Evolutionary conservation across 1,140 invertebrate species (phyloP).

Genomic region (Ostrea denselamellosa): DNA sequence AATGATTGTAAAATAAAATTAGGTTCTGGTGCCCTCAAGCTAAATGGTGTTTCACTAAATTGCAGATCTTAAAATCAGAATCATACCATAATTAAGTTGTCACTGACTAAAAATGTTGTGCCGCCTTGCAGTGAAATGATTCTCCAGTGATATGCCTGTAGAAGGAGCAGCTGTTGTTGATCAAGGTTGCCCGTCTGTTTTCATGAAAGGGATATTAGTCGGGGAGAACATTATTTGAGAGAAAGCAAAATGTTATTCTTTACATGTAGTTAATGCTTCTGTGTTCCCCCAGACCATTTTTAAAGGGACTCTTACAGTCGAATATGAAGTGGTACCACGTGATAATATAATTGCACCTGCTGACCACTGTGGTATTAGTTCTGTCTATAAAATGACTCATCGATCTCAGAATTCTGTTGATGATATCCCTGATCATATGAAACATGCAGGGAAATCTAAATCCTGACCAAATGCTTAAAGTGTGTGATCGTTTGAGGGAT

Average conservation of each 20-base stretch:
- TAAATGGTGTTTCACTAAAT: not conserved
- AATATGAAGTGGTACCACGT: not conserved
- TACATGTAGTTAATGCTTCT: not conserved
- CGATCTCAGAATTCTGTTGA: no score
- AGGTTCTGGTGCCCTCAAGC: not conserved
- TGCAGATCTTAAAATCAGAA: not conserved
- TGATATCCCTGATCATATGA: not conserved
- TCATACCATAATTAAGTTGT: not conserved
- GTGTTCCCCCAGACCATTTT: not conserved
- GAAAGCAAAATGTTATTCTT: not conserved
- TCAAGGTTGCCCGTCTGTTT: not conserved
- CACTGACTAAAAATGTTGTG: conserved; percentile 37
- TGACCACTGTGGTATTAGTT: not conserved
- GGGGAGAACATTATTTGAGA: not conserved
- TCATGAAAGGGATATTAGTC: not conserved
- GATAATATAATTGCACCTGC: not conserved
- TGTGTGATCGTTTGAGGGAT: not conserved
- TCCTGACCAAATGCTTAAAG: conserved; percentile 17
- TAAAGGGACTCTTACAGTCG: not conserved
- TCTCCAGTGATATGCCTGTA: not conserved
- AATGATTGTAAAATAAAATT: not conserved
- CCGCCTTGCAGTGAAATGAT: conserved; percentile 26
- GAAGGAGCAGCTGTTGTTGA: not conserved
- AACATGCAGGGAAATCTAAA: not conserved
- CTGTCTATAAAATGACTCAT: no score